Conservation (phyloP, 2,888 invertebrate species). For the Saturnia pavonia region DNA sequence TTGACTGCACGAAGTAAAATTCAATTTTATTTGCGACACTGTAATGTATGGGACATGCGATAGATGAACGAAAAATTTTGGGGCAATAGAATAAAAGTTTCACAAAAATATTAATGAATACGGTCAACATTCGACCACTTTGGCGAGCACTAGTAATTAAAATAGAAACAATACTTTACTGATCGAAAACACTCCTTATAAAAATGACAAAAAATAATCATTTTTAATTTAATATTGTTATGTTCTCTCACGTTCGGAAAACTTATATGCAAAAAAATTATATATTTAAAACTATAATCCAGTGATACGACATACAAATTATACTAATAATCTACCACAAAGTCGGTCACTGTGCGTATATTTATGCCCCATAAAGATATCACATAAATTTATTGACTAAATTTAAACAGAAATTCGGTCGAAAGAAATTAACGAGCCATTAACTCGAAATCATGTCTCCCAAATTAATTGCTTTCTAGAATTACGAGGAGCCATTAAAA, state of each 20-base stretch:
- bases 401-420: background rate
- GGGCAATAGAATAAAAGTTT: too few relatives aligned
- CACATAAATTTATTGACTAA: background rate
- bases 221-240: background rate
- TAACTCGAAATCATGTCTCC: conserved; percentile 37
- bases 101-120: too few relatives aligned
- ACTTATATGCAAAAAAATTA: background rate
- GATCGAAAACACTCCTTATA: too few relatives aligned
- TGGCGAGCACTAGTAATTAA: too few relatives aligned
- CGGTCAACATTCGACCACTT: too few relatives aligned
- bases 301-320: background rate
- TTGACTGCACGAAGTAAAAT: too few relatives aligned
- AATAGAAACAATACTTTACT: too few relatives aligned
- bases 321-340: background rate
- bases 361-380: conserved; percentile 7
- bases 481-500: conserved; percentile 36
- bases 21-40: too few relatives aligned
- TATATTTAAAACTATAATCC: background rate
- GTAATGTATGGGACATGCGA: too few relatives aligned
- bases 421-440: conserved; percentile 38
- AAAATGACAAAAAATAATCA: background rate
- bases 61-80: too few relatives aligned
- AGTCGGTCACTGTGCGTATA: background rate
- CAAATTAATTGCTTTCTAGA: conserved; percentile 35
- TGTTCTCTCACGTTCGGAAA: background rate